Evolutionary conservation across 2,113 vertebrate species (phyloP).

Genomic region (Hirundichthys speculiger): DNA sequence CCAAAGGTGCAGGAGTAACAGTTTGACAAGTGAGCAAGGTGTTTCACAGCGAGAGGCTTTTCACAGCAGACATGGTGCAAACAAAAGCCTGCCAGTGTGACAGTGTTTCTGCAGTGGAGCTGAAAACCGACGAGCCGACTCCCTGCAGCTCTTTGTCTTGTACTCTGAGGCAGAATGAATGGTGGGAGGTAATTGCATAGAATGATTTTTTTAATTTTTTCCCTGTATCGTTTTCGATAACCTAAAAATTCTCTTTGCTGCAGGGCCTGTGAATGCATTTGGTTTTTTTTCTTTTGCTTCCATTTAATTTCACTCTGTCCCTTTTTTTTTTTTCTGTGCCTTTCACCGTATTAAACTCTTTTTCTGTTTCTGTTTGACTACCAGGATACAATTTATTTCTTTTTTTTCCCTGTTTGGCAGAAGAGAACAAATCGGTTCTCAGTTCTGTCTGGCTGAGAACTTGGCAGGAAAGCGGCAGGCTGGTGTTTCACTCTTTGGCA

Average conservation of each 20-base stretch:
- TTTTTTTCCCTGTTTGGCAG: slow-evolving; percentile 8
- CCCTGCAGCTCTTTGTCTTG: not conserved
- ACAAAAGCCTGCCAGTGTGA: not conserved
- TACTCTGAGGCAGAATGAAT: not conserved
- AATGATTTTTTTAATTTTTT: not conserved
- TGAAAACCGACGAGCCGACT: not conserved
- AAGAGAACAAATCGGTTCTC: slow-evolving; percentile 5
- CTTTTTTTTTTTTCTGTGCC: not conserved
- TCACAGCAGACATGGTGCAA: not conserved
- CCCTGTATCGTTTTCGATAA: not conserved
- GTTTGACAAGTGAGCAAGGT: not conserved
- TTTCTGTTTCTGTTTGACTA: not conserved
- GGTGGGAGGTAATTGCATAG: not conserved
- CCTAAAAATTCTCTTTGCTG: slow-evolving; percentile 5
- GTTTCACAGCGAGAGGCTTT: not conserved
- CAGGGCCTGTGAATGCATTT: not conserved
- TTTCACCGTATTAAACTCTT: not conserved
- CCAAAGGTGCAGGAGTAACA: not conserved
- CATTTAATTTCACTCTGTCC: slow-evolving; percentile 1
- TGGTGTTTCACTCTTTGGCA: slow-evolving; percentile 26
- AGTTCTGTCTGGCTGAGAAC: slow-evolving; percentile 11
- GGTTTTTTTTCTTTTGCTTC: slow-evolving; percentile 1
- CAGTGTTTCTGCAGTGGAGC: not conserved
- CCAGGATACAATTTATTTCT: slow-evolving; percentile 6
- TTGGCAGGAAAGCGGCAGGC: slow-evolving; percentile 1